phyloP scores from a whole-genome alignment of 2,797 vertebrate genomes.

The Sebastes vulpes region DNA sequence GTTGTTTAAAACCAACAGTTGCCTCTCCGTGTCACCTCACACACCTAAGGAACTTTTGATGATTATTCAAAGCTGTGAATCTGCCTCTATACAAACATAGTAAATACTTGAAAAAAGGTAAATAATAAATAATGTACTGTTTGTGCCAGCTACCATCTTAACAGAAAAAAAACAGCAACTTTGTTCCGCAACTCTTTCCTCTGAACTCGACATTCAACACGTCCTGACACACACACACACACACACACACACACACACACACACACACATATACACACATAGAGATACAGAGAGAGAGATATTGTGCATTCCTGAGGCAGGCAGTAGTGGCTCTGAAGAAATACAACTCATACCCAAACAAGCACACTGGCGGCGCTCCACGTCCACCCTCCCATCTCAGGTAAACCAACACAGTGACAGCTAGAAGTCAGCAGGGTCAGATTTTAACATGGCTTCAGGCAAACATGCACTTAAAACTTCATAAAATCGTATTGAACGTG shows the following conservation, averaged over 20 bases:
- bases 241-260: not conserved
- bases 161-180: not conserved
- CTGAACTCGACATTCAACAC: slow-evolving; percentile 32
- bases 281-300: not conserved
- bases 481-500: slow-evolving; percentile 14
- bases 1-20: no score
- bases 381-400: slow-evolving; percentile 21
- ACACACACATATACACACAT: not conserved
- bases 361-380: not conserved
- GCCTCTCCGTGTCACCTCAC: no score
- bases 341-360: slow-evolving; percentile 46
- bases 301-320: slow-evolving; percentile 47
- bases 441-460: slow-evolving; percentile 18
- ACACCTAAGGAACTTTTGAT: not conserved
- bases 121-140: not conserved
- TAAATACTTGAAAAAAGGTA: not conserved
- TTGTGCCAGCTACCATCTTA: not conserved
- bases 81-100: not conserved
- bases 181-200: not conserved
- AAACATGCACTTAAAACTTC: slow-evolving; percentile 32
- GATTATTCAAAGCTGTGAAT: not conserved
- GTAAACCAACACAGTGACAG: slow-evolving; percentile 49
- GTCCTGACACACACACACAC: not conserved
- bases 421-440: slow-evolving; percentile 25
- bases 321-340: slow-evolving; percentile 11